Percentiles rank a stretch among this genome's conserved stretches.
These are phyloP conservation scores for Leptinotarsa texana DNA, from an alignment of 1,140 invertebrate species.

Conservation along the genomic window DNA sequence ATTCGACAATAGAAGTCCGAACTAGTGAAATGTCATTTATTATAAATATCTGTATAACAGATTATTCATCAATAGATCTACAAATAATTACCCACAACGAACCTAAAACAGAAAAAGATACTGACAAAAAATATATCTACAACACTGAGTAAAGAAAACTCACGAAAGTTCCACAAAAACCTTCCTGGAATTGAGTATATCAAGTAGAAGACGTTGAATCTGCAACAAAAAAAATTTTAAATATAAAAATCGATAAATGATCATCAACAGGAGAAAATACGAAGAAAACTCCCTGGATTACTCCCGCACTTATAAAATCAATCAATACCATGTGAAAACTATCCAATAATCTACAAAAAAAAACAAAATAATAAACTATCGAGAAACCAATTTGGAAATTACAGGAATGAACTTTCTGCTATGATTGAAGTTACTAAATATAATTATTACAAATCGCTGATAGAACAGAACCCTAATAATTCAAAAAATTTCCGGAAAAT, in stretches of 20 bases:
- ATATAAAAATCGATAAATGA: slow-evolving; percentile 10
- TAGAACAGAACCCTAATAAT: no score
- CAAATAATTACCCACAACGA: background rate
- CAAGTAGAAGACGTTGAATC: slow-evolving; percentile 10
- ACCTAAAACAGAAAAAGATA: background rate
- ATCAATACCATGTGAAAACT: no score
- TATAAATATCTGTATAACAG: background rate
- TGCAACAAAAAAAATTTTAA: background rate
- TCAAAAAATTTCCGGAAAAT: no score
- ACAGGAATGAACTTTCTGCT: no score
- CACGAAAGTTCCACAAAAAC: background rate
- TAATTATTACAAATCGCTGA: no score
- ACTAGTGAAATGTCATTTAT: no score
- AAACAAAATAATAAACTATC: no score
- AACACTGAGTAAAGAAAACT: background rate
- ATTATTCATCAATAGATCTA: background rate
- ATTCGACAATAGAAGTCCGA: no score
- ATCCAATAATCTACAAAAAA: no score
- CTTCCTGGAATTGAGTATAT: slow-evolving; percentile 5
- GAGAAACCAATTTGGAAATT: no score
- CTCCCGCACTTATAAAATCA: background rate
- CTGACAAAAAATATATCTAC: background rate
- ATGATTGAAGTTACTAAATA: no score
- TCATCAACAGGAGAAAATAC: slow-evolving; percentile 8
- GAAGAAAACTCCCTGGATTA: slow-evolving; percentile 3